These are phyloP conservation scores for Conopomorpha cramerella DNA, from an alignment of 1,140 invertebrate genomes.

Conservation along the genomic window DNA sequence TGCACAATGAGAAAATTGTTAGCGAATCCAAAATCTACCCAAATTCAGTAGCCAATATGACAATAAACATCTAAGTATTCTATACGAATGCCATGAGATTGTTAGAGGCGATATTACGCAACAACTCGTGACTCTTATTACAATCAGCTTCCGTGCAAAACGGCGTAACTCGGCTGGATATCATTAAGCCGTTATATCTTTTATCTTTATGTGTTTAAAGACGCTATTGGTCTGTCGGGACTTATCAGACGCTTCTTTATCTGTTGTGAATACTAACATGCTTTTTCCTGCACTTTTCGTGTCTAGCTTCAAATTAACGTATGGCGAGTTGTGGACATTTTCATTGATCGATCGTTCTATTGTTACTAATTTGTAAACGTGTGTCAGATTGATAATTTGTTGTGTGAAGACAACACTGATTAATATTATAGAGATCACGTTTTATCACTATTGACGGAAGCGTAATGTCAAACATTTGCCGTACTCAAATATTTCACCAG, in stretches of 20 bases:
- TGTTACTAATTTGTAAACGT: no score
- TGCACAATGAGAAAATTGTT: no score
- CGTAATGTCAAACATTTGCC: no score
- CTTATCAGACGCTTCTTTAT: conserved; percentile 21
- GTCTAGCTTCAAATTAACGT: no score
- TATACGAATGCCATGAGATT: conserved; percentile 30
- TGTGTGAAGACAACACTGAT: no score
- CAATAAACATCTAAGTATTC: conserved; percentile 16
- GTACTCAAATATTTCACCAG: no score
- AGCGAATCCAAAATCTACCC: conserved; percentile 1
- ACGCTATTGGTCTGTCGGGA: conserved; percentile 8
- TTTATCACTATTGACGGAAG: no score
- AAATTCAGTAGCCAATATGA: no score
- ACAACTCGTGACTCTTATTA: conserved; percentile 54
- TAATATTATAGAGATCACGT: no score
- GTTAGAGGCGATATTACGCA: conserved; percentile 34
- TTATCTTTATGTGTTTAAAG: conserved; percentile 16
- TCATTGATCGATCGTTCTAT: no score
- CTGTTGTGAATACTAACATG: conserved; percentile 34
- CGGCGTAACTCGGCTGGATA: conserved; percentile 17
- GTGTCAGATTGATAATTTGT: no score
- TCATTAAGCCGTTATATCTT: conserved; percentile 13
- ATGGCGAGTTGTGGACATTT: no score
- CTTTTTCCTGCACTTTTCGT: conserved; percentile 35
- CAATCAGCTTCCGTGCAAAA: conserved; percentile 21